phyloP scores from a whole-genome alignment of 2,113 vertebrate species.

The Mungos mungo region DNA sequence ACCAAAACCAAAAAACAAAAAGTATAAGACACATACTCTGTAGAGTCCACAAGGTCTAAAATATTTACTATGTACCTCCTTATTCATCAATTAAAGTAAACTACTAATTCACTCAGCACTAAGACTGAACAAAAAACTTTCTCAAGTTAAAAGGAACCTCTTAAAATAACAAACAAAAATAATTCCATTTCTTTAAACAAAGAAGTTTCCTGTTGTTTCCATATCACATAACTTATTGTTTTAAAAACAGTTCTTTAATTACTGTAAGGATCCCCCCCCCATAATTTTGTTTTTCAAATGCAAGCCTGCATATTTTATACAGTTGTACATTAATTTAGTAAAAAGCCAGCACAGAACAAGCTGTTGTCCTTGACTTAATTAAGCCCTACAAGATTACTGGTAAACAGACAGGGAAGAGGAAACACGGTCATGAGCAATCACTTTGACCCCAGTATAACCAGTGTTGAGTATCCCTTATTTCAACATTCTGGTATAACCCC shows the following conservation, averaged over 20 bases:
- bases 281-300: slow-evolving; percentile 15
- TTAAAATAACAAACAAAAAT: not conserved
- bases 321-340: not conserved
- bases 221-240: not conserved
- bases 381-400: not conserved
- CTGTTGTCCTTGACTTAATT: not conserved
- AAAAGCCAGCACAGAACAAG: not conserved
- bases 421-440: not conserved
- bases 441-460: not conserved
- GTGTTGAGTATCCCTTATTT: not conserved
- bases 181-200: not conserved
- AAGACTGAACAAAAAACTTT: not conserved
- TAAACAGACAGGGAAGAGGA: not conserved
- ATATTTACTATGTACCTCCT: not conserved
- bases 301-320: not conserved
- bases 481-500: slow-evolving; percentile 35
- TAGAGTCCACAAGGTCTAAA: not conserved
- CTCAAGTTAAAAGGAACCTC: not conserved
- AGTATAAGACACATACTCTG: not conserved
- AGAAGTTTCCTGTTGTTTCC: not conserved
- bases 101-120: not conserved
- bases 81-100: not conserved
- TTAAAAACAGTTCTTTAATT: not conserved
- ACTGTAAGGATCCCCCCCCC: not conserved
- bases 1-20: not conserved